A percentile compares a stretch with the other conserved stretches of the same genome.
These are phyloP conservation scores for Mus spicilegus DNA, from an alignment of 2,113 vertebrate species.

Conservation along the genomic window DNA sequence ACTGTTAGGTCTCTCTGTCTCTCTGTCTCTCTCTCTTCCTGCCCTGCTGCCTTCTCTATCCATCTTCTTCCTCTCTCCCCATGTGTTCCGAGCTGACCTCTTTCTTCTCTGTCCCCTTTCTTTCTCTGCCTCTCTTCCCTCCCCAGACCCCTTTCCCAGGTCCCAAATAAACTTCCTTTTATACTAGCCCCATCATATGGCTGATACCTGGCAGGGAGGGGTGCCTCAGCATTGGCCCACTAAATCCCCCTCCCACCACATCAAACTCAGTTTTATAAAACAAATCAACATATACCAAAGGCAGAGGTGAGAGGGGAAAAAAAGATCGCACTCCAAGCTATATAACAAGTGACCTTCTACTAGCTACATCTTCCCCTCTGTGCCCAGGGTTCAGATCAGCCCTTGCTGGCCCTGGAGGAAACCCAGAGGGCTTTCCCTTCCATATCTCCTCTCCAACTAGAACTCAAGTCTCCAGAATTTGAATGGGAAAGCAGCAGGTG, in stretches of 20 bases:
- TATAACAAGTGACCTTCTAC: neutral
- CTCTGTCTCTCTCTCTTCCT: neutral
- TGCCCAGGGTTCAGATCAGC: neutral
- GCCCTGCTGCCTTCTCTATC: neutral
- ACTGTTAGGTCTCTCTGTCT: too few species aligned
- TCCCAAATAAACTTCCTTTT: too few species aligned
- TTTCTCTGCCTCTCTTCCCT: too few species aligned
- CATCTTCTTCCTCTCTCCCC: neutral
- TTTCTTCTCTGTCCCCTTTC: too few species aligned
- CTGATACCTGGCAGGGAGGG: too few species aligned
- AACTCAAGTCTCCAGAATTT: neutral
- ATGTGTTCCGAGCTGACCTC: too few species aligned
- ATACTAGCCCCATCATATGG: too few species aligned
- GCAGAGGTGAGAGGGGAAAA: neutral
- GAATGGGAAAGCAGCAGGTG: conserved; percentile 50
- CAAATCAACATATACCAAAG: neutral
- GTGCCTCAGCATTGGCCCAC: too few species aligned
- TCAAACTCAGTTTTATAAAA: too few species aligned
- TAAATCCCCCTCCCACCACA: too few species aligned
- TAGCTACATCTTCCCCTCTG: neutral
- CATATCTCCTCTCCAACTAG: neutral
- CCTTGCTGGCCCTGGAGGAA: neutral
- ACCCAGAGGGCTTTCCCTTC: neutral
- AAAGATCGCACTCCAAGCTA: neutral
- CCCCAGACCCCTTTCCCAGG: too few species aligned